Evolutionary conservation across 1,140 invertebrate genomes (phyloP).

Genomic region (Tetragonula clypearis): DNA sequence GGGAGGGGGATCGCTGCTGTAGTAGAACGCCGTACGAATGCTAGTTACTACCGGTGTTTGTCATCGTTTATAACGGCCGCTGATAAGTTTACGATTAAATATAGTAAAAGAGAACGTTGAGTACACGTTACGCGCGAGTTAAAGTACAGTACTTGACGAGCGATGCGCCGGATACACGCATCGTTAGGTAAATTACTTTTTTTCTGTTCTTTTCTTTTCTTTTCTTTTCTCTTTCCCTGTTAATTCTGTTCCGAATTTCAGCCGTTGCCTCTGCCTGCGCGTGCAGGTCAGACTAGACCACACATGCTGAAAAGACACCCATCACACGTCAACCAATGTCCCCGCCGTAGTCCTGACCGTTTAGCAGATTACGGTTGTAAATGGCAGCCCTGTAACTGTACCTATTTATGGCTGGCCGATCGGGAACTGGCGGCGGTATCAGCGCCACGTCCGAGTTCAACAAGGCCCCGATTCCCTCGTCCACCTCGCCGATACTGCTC

Average conservation of each 20-base stretch:
- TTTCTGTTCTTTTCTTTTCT: too few relatives aligned
- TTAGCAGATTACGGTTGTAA: constrained; percentile 85
- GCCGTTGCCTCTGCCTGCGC: constrained; percentile 63
- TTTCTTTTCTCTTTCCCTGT: constrained; percentile 33
- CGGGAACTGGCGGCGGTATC: constrained; percentile 81
- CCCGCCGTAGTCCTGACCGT: constrained; percentile 82
- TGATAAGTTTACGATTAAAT: constrained; percentile 50
- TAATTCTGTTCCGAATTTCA: constrained; percentile 56
- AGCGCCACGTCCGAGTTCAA: constrained; percentile 77
- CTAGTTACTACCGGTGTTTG: constrained; percentile 35
- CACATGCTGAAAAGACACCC: constrained; percentile 90
- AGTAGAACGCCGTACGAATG: constrained; percentile 31
- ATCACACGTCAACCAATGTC: constrained; percentile 90
- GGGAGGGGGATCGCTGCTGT: constrained; percentile 50
- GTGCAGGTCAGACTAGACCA: constrained; percentile 82
- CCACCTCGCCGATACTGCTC: constrained; percentile 89
- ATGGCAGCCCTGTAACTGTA: constrained; percentile 91
- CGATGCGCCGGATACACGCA: constrained; percentile 47
- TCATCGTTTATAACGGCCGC: constrained; percentile 20
- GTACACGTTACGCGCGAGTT: constrained; percentile 40
- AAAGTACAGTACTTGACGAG: constrained; percentile 53
- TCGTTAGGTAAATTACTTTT: constrained; percentile 50
- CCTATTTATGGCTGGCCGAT: constrained; percentile 87
- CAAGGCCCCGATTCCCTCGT: constrained; percentile 81
- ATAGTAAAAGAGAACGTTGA: constrained; percentile 55